Evolutionary conservation across 2,113 vertebrate genomes (phyloP).

Genomic region (Misgurnus mizolepis): DNA sequence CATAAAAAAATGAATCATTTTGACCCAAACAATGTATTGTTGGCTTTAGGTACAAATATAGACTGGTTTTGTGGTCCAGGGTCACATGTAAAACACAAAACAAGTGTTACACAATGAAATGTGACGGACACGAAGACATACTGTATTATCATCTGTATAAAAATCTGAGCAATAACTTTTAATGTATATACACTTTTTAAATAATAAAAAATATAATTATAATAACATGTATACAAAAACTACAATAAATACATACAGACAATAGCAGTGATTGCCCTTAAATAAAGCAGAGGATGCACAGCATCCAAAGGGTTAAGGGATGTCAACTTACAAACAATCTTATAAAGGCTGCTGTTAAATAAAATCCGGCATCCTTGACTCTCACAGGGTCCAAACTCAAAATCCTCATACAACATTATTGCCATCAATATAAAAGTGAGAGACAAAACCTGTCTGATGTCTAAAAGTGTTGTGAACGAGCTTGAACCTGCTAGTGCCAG

Average conservation of each 20-base stretch:
- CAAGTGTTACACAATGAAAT: background rate
- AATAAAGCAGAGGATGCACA: slow-evolving; percentile 65
- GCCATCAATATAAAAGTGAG: background rate
- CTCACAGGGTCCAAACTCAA: slow-evolving; percentile 20
- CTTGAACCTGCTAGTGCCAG: background rate
- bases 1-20: no score
- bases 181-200: slow-evolving; percentile 54
- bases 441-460: background rate
- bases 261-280: slow-evolving; percentile 61
- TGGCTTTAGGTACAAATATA: no score
- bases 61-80: no score
- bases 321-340: slow-evolving; percentile 20
- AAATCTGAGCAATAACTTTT: slow-evolving; percentile 43
- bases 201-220: slow-evolving; percentile 55
- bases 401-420: background rate
- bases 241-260: slow-evolving; percentile 70
- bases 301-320: slow-evolving; percentile 59
- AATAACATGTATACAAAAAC: slow-evolving; percentile 52
- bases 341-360: background rate
- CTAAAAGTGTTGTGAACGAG: background rate
- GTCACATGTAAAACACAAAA: background rate
- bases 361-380: background rate
- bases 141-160: slow-evolving; percentile 32
- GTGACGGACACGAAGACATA: background rate
- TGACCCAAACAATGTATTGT: no score